Base-by-base conservation (phyloP, 2,797 vertebrate species). In the Echiichthys vipera region DNA sequence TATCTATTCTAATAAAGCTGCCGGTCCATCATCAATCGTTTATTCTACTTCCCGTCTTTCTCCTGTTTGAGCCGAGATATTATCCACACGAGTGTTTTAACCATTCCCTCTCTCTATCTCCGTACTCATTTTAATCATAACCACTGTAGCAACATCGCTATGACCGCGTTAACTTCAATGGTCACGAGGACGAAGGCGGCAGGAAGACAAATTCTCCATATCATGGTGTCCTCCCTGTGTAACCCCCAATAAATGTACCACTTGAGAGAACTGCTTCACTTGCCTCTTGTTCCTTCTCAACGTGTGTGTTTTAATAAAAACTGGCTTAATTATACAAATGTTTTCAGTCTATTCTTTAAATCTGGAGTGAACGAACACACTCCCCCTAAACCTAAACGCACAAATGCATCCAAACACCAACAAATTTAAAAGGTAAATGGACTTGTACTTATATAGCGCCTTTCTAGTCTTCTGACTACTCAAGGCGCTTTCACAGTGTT, bases 231-330 rank as follows among this genome's bases (percentile, higher is more conserved):
- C 42, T 47, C 8, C 17, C 36, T 64, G 75, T 87, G 71, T 80
- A 75, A 64, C 66, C 77, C 63, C 69, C 46, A 78, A 63, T 89
- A 88, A 81, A 78, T 91, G 85, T 92, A 89, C 74, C 77, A 87
- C 86, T 81, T 58, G 65, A 88, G 74, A 80, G 39, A 83, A 74
- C 50, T 49, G 66, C 77, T 86, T 81, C 74, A 71, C 71, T 30
- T 84, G 77, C 75, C 83, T 82, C 62, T 79, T 85, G 83, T 89
- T 79, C 66, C 78, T 84, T 89, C 59, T 84, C 59, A 66, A 42
- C 91, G 85, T 91, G 77, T 81, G 91, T 88, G 87, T 91, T 92
- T 88, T 64, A 94, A 91, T 89, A 93, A 94, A n/a, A 93, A 88
- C 56, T 50, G 46, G 70, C 34, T 87, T 54, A 78, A 84, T 76